Evolutionary conservation across 2,797 vertebrate species (phyloP), one percentile per base, ranked within the genome.

Genomic region (Peromyscus nudipes): DNA sequence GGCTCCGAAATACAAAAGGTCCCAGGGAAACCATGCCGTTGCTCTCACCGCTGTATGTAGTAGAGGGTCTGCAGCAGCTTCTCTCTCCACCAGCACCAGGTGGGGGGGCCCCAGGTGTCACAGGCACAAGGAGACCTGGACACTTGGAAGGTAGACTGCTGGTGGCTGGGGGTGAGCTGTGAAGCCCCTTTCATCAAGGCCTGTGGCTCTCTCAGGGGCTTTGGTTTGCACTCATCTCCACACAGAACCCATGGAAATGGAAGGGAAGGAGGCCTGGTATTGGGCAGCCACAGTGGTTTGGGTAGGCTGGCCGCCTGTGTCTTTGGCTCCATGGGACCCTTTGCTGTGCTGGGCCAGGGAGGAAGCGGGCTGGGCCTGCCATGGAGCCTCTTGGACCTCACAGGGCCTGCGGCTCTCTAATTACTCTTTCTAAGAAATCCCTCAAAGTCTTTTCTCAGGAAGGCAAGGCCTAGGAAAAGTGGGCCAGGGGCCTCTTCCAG

Each of bases 381-480:
- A 1, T 0, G 8, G 83, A 52, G 69, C 27, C 77, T 29, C 89
- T 62, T n/a, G 91, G 95, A 69, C 23, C 2, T 73, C 93, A 17
- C 17, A 75, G 16, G 77, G 82, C 82, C 89, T 79, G 81, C 0
- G 27, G 75, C 77, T 92, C 77, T 64, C 64, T 73, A 85, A 88
- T 27, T 76, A 88, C 69, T 93, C 92, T 95, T 95, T 97, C 85
- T 75, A 97, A 96, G 97, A 94, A 97, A 96, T 80, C 90, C 95
- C 92, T 96, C 94, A 81, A 92, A 91, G 11, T 29, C 94, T 57
- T 91, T 88, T 49, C 19, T 34, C 55, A 37, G 79, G 87, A 67
- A 73, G 84, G 69, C 13, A n/a, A 80, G 52, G 71, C 65, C 29
- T 10, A 31, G 69, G 43, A 79, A 49, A 86, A 64, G 37, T 1